A percentile compares a stretch with the other conserved stretches of the same genome.
phyloP scores from a whole-genome alignment of 2,888 invertebrate genomes.

The Elmis aenea region DNA sequence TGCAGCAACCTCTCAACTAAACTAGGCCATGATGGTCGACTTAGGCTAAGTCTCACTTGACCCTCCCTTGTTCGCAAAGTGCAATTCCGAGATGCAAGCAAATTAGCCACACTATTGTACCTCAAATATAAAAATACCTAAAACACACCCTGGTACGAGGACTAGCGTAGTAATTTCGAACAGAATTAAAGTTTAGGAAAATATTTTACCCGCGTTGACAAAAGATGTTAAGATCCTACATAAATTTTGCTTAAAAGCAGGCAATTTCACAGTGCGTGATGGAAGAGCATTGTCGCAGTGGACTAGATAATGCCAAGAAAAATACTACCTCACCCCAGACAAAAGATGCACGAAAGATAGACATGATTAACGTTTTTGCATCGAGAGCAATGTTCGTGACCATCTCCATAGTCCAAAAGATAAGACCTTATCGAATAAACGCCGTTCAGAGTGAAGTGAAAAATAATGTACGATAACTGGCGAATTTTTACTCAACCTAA shows the following conservation, averaged over 20 bases:
- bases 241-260: conserved; percentile 24
- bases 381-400: conserved; percentile 24
- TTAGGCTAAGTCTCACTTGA: conserved; percentile 12
- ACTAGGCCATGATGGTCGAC: conserved; percentile 24
- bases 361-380: conserved; percentile 28
- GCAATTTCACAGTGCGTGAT: conserved; percentile 25
- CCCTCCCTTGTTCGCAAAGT: conserved; percentile 9
- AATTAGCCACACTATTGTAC: no score
- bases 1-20: conserved; percentile 27
- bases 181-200: no score
- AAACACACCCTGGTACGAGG: no score
- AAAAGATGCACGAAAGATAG: conserved; percentile 31
- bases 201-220: no score
- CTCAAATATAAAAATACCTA: no score
- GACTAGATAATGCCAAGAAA: conserved; percentile 27
- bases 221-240: no score
- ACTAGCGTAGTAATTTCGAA: no score
- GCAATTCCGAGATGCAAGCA: no score
- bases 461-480: no score
- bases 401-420: conserved; percentile 18
- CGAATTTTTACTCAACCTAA: no score
- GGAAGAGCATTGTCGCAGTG: conserved; percentile 22
- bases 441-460: no score
- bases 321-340: conserved; percentile 26
- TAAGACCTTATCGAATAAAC: no score